Evolutionary conservation across 1,140 invertebrate genomes (phyloP).

Genomic region (Eueides isabella): DNA sequence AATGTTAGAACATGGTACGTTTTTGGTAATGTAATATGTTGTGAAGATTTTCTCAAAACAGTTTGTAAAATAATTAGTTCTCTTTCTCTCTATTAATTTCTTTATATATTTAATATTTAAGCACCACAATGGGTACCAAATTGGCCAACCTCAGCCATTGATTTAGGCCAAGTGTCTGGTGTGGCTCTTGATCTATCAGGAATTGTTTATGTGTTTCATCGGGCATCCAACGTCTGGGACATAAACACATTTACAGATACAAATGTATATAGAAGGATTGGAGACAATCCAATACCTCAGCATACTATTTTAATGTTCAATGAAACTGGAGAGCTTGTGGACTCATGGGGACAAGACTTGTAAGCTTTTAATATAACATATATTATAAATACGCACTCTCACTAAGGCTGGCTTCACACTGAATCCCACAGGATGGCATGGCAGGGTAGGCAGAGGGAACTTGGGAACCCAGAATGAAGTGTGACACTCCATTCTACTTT

Average conservation of each 20-base stretch:
- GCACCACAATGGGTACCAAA: slow-evolving; percentile 69
- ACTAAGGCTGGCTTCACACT: too few relatives aligned
- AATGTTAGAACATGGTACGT: slow-evolving; percentile 63
- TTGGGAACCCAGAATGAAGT: too few relatives aligned
- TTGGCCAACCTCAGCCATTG: slow-evolving; percentile 82
- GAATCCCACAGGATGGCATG: too few relatives aligned
- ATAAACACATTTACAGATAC: slow-evolving; percentile 84
- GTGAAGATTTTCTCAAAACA: too few relatives aligned
- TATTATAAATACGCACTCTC: too few relatives aligned
- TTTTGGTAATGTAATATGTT: background rate
- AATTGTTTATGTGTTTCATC: slow-evolving; percentile 92
- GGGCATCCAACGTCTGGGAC: slow-evolving; percentile 89
- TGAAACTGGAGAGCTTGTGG: slow-evolving; percentile 87
- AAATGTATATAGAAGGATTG: slow-evolving; percentile 84
- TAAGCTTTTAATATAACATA: slow-evolving; percentile 72
- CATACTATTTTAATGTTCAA: slow-evolving; percentile 90
- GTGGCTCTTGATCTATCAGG: slow-evolving; percentile 89
- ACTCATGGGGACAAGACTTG: slow-evolving; percentile 91
- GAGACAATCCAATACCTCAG: slow-evolving; percentile 86
- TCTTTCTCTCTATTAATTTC: background rate
- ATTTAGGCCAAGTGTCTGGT: slow-evolving; percentile 90
- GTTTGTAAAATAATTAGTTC: too few relatives aligned
- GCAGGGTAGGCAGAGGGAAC: too few relatives aligned
- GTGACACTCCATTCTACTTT: too few relatives aligned
- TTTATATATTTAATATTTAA: slow-evolving; percentile 40